Conservation (phyloP, 2,797 vertebrate species). For the Agapornis canus region DNA sequence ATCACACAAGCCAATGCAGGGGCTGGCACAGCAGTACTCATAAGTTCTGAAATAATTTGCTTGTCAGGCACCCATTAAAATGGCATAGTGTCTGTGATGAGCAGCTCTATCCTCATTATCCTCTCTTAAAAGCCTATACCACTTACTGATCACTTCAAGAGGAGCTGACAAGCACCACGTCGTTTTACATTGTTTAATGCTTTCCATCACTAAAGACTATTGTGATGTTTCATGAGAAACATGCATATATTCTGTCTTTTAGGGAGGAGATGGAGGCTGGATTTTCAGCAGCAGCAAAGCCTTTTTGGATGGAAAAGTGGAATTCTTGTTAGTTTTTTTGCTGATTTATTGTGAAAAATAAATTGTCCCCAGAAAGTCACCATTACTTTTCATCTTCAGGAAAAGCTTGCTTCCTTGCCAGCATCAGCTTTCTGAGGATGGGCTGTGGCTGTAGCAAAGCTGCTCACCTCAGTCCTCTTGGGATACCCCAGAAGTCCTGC, state of each 20-base stretch:
- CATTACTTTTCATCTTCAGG: not conserved
- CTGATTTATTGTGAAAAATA: not conserved
- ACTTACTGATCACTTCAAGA: constrained; percentile 25
- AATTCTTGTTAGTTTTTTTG: not conserved
- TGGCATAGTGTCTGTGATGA: not conserved
- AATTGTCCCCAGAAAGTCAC: not conserved
- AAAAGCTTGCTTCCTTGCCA: not conserved
- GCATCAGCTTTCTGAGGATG: not conserved
- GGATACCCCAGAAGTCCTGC: not conserved
- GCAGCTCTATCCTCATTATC: constrained; percentile 8
- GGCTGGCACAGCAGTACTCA: not conserved
- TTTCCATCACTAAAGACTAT: constrained; percentile 2
- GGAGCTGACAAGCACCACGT: not conserved
- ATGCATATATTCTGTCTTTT: not conserved
- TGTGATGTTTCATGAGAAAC: not conserved
- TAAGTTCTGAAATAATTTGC: constrained; percentile 9
- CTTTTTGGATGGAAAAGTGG: not conserved
- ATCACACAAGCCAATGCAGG: not conserved
- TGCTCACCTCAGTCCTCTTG: not conserved
- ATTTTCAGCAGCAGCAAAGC: not conserved
- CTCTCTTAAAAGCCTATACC: not conserved
- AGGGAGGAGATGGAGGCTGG: fast-evolving
- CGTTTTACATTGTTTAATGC: constrained; percentile 2
- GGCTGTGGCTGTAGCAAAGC: not conserved
- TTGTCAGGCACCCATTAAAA: not conserved